Evolutionary conservation across 2,888 invertebrate genomes (phyloP), one percentile per base, ranked within the genome.

Genomic region (Colostygia pectinataria): DNA sequence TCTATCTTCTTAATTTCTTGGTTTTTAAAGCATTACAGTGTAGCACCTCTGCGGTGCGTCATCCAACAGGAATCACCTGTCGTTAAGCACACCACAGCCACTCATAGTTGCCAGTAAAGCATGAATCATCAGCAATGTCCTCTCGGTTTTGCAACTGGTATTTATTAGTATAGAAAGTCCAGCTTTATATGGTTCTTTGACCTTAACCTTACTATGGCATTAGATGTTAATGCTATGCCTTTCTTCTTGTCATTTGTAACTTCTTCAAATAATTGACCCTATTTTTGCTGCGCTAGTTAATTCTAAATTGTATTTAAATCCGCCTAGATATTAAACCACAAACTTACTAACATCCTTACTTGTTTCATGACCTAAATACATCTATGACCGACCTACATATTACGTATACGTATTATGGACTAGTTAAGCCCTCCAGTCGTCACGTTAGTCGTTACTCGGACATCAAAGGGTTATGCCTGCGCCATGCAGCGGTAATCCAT

Each of bases 41-140:
- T 24, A 36, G 46, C 36, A 49, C 49, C 53, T 33, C 60, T 61
- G 60, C 7, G 33, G 47, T 68, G 67, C 55, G 66, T 74, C 71
- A 72, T 51, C 41, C 50, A 32, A 32, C 57, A 61, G 55, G 53
- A 59, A 57, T 61, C 64, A 65, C 66, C 63, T 61, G 56, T 40
- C 57, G 60, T 59, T 63, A 57, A 42, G 54, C 54, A 44, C 53
- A 41, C 40, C 53, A 24, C 15, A 51, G 52, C 9, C 27, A 13
- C 10, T 34, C 50, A 25, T 5, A 50, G 54, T 15, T 29, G 32
- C 20, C 38, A 55, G 64, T 59, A 61, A 61, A 61, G 65, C 57
- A 66, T 59, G 59, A 63, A 64, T 72, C 71, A 71, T 53, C 47
- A 8, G 53, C 54, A 55, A 64, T 59, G 59, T 50, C 50, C 48